phyloP scores from a whole-genome alignment of 2,113 vertebrate genomes.

The Scopus umbretta region DNA sequence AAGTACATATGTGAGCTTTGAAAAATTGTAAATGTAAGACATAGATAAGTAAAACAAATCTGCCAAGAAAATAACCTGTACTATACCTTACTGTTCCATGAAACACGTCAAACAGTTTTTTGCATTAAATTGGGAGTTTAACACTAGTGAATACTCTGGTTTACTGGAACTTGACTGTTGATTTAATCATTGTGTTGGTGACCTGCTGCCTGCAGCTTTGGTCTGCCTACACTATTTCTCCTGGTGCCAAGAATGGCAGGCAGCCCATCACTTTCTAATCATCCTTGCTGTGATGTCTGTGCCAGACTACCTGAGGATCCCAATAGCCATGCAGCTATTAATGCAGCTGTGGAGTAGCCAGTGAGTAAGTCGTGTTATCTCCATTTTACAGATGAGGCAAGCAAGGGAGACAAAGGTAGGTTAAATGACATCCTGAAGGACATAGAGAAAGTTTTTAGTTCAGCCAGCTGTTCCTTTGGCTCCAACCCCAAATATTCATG shows the following conservation, averaged over 20 bases:
- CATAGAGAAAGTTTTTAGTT: neutral
- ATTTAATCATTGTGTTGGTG: neutral
- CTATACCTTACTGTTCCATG: neutral
- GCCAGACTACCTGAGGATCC: neutral
- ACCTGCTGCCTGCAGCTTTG: neutral
- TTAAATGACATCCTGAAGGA: neutral
- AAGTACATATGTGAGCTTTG: neutral
- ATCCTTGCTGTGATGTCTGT: neutral
- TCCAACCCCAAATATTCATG: neutral
- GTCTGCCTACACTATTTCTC: neutral
- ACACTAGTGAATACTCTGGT: neutral
- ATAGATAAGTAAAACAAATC: neutral
- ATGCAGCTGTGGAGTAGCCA: neutral
- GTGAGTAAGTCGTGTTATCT: neutral
- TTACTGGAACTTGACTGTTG: neutral
- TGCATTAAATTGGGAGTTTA: neutral
- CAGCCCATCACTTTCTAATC: neutral
- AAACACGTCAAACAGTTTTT: neutral
- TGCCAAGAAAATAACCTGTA: neutral
- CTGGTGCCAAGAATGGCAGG: neutral
- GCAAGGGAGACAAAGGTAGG: neutral
- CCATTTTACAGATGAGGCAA: neutral
- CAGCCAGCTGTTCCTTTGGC: neutral
- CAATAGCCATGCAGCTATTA: neutral
- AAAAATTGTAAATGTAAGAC: constrained; percentile 1